These are phyloP conservation scores for Gastrophryne carolinensis DNA, from an alignment of 2,797 vertebrate genomes.

Conservation along the genomic window DNA sequence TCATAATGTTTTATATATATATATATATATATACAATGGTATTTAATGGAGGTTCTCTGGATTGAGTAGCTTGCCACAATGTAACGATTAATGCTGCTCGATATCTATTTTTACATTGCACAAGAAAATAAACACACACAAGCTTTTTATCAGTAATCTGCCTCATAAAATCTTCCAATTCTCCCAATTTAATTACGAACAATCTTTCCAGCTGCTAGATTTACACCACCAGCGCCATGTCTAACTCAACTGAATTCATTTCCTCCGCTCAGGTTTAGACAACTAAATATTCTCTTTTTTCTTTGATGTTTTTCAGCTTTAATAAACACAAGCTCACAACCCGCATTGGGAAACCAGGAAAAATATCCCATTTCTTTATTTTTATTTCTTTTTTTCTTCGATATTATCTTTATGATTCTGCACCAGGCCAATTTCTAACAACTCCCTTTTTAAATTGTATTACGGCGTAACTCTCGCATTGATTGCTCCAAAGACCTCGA, in stretches of 20 bases:
- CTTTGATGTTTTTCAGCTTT: neutral
- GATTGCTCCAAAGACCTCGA: slow-evolving; percentile 6
- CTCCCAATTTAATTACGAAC: neutral
- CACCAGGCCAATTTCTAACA: neutral
- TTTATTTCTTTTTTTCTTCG: neutral
- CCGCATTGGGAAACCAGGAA: neutral
- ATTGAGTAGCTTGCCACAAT: too few relatives aligned
- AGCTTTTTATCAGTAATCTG: neutral
- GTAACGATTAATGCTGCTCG: too few relatives aligned
- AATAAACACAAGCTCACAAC: neutral
- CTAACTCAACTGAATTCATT: neutral
- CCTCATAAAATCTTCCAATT: neutral
- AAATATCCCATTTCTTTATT: neutral
- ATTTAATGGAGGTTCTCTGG: too few relatives aligned
- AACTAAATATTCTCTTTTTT: neutral
- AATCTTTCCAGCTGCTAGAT: neutral
- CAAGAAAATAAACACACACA: neutral
- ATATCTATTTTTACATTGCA: too few relatives aligned
- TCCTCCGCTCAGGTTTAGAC: neutral
- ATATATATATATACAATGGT: too few relatives aligned
- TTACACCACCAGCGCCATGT: neutral
- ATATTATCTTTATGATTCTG: neutral
- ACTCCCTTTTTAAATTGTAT: neutral
- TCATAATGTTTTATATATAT: too few relatives aligned
- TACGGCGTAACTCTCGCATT: neutral